These are phyloP conservation scores for Linurgus olivaceus DNA, from an alignment of 2,797 vertebrate species.

Conservation along the genomic window DNA sequence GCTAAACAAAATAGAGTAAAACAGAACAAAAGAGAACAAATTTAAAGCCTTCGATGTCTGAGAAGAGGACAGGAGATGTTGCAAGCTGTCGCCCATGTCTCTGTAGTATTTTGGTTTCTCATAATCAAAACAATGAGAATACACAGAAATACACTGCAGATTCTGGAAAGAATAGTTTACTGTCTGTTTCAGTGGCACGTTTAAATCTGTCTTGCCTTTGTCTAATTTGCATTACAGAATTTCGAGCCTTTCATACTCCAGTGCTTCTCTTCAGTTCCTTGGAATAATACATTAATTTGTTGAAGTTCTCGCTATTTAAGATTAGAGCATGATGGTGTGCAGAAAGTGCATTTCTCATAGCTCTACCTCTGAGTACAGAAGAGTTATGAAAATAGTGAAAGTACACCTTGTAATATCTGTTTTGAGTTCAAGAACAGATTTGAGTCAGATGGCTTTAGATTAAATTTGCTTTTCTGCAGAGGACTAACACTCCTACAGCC, in stretches of 20 bases:
- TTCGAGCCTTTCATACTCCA: neutral
- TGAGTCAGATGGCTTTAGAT: neutral
- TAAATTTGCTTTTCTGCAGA: neutral
- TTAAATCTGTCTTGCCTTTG: neutral
- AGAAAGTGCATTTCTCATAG: neutral
- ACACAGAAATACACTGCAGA: neutral
- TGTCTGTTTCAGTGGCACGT: neutral
- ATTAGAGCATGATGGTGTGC: neutral
- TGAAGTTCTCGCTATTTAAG: neutral
- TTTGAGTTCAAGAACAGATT: neutral
- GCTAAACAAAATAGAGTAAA: neutral
- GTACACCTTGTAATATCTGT: neutral
- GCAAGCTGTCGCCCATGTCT: neutral
- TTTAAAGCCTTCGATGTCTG: neutral
- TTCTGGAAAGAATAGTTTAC: neutral
- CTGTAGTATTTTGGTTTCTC: neutral
- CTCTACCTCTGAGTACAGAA: neutral
- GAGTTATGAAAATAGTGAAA: neutral
- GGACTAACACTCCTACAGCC: neutral
- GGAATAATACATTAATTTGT: neutral
- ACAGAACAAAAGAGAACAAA: neutral
- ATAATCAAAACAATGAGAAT: neutral
- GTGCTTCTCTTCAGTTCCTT: neutral
- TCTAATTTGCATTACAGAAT: neutral
- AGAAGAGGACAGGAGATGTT: neutral